A percentile compares a stretch with the other conserved stretches of the same genome.
Evolutionary conservation across 2,113 vertebrate genomes (phyloP).

Genomic region (Apodemus speciosus): DNA sequence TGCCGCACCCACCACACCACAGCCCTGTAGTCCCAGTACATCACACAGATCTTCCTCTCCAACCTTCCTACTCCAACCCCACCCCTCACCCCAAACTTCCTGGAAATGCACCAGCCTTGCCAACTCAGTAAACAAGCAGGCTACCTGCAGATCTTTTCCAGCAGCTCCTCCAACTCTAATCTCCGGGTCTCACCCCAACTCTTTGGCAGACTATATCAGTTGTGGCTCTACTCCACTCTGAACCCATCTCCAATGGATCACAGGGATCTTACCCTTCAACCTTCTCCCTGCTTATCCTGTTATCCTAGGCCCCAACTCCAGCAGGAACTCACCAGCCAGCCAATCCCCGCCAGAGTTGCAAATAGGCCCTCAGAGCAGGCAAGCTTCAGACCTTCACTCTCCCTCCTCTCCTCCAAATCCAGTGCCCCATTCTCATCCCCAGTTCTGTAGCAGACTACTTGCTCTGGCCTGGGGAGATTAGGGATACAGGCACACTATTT

Average conservation of each 20-base stretch:
- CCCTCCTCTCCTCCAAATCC: background rate
- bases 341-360: background rate
- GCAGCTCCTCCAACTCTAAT: background rate
- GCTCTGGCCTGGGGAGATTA: background rate
- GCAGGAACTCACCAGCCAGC: background rate
- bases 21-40: background rate
- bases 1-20: background rate
- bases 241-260: background rate
- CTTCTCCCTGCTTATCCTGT: background rate
- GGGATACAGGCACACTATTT: background rate
- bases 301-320: background rate
- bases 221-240: background rate
- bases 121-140: background rate
- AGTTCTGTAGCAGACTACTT: background rate
- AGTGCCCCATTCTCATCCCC: background rate
- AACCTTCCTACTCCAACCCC: background rate
- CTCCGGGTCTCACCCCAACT: background rate
- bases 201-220: background rate
- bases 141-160: background rate
- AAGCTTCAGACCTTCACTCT: background rate
- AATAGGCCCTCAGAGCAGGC: background rate
- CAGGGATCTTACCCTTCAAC: background rate
- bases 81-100: background rate
- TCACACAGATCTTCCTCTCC: background rate
- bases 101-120: background rate